A percentile compares a stretch with the other conserved stretches of the same genome.
phyloP scores from a whole-genome alignment of 30 jellyfish, hydroid and myxozoan species.

The Nemopilema nomurai region DNA sequence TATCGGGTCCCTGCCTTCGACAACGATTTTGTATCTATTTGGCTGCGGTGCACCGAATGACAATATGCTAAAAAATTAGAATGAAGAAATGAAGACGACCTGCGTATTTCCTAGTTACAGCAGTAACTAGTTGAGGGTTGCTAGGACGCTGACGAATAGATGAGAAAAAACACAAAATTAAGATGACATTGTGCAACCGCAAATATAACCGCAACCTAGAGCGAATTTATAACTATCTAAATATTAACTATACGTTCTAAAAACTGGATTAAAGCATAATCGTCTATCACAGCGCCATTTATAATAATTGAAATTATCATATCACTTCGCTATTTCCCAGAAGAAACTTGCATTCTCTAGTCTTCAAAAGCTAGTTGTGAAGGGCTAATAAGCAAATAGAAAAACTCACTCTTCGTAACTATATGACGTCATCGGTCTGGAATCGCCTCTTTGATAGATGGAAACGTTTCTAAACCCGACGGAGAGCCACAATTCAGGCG shows the following conservation, averaged over 20 bases:
- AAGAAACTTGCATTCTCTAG: no score
- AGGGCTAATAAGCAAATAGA: background rate
- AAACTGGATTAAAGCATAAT: no score
- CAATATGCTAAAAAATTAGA: conserved; percentile 57
- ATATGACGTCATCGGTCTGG: conserved; percentile 90
- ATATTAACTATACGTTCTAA: no score
- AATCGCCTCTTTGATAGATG: conserved; percentile 88
- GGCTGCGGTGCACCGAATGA: conserved; percentile 99
- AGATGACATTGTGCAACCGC: no score
- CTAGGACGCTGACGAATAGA: background rate
- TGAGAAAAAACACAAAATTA: no score
- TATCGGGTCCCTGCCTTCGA: conserved; percentile 93
- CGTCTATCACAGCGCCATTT: no score
- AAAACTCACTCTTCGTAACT: conserved; percentile 91
- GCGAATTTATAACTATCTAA: no score
- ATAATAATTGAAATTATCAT: no score
- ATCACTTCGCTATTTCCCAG: no score
- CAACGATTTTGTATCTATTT: conserved; percentile 86
- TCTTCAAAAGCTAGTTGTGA: background rate
- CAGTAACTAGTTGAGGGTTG: background rate
- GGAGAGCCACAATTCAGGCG: conserved; percentile 87
- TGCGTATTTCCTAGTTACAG: no score
- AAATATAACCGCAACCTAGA: no score
- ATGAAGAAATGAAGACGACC: background rate
- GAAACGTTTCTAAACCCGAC: conserved; percentile 91